phyloP scores from a whole-genome alignment of 2,113 vertebrate species.

The Pavo muticus region DNA sequence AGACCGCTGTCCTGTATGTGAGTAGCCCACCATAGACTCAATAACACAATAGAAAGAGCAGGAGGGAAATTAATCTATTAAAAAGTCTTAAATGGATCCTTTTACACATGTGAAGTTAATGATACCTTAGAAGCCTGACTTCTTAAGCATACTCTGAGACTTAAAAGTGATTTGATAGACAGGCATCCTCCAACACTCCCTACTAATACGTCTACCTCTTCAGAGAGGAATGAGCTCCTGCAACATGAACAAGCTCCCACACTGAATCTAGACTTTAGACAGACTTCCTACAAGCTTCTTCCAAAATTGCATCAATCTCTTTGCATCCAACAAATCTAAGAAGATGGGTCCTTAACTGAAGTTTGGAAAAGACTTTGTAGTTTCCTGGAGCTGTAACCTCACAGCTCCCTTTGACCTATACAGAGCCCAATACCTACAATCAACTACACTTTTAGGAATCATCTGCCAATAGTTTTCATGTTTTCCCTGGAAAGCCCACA shows the following conservation, averaged over 20 bases:
- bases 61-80: not conserved
- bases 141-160: not conserved
- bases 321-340: not conserved
- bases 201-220: not conserved
- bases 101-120: not conserved
- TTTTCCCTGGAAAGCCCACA: not conserved
- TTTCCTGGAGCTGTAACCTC: not conserved
- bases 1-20: not conserved
- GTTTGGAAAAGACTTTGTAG: rapidly evolving
- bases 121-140: not conserved
- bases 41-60: not conserved
- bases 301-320: not conserved
- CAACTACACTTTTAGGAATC: not conserved
- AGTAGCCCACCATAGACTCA: not conserved
- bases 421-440: not conserved
- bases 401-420: not conserved
- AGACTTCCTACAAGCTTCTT: not conserved
- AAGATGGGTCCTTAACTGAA: not conserved
- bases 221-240: not conserved
- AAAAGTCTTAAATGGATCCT: not conserved
- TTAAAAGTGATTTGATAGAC: not conserved
- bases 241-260: not conserved
- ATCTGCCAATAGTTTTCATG: not conserved
- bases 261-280: not conserved
- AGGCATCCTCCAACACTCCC: not conserved